Evolutionary conservation across 2,797 vertebrate species (phyloP), one percentile per base, ranked within the genome.

Genomic region (Pteronotus mesoamericanus): DNA sequence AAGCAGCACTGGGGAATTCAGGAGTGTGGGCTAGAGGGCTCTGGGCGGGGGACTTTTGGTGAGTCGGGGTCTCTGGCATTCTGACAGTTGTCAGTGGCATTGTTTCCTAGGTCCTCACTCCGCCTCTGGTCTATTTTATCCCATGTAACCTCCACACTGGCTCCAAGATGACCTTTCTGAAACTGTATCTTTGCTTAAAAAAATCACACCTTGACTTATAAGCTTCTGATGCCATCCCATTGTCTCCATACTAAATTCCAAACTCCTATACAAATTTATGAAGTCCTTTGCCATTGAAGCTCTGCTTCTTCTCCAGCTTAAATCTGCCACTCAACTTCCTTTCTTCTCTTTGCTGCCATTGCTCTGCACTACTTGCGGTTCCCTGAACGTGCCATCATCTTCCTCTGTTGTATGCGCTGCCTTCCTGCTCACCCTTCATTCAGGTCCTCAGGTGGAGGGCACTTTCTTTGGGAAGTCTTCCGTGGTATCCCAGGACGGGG

Each of bases 371-470:
- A 6, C 9, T 21, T 14, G 1, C 10, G 8, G 46, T 32, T 48
- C 53, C 69, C 83, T 55, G 68, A 84, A 55, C 1, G 24, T 5
- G 19, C 19, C 2, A 0, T 46, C 5, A 4, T 59, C 32, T 90
- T 59, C 64, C 44, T 19, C 29, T 34, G 2, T 2, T 16, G 0
- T 15, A 0, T 0, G 2, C 8, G 4, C 0, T 6, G 16, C 5
- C 59, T 69, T 77, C 26, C 26, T 4, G 18, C 24, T 16, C 39
- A 5, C 24, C 21, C 5, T 15, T 21, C 59, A 32, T 24, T 32
- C 1, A 21, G 72, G 21, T 44, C n/a, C 42, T 14, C 14, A 9
- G 86, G 68, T 91, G 71, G 39, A 24, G 7, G 37, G 16, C 9
- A 3, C 5, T 59, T 83, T 48, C 37, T 34, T 78, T 19, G 37